These are phyloP conservation scores for Myrmophylax atrothorax DNA, from an alignment of 2,113 vertebrate genomes.

Conservation along the genomic window DNA sequence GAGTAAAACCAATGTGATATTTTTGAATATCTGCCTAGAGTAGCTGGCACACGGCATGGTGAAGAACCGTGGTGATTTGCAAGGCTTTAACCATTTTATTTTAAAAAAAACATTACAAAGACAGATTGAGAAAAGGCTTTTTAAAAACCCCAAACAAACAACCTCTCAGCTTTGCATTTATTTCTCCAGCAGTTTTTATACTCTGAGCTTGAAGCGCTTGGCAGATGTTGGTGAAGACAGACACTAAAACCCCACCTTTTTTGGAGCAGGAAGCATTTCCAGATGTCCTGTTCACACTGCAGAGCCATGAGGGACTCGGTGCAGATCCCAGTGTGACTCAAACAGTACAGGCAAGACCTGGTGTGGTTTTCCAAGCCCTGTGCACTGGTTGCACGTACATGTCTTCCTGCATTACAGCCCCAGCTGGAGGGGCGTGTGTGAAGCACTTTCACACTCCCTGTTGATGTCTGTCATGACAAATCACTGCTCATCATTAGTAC, in stretches of 20 bases:
- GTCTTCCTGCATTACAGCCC: not conserved
- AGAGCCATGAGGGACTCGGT: accelerated
- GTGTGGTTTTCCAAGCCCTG: not conserved
- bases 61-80: not conserved
- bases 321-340: not conserved
- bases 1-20: conserved; percentile 48
- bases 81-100: conserved; percentile 37
- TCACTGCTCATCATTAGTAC: not conserved
- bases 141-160: not conserved
- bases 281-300: accelerated
- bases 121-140: conserved; percentile 15
- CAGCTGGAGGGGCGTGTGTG: not conserved
- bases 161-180: conserved; percentile 6
- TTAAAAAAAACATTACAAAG: not conserved
- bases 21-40: conserved; percentile 56
- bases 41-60: conserved; percentile 11
- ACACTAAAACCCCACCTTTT: not conserved
- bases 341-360: not conserved
- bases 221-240: not conserved
- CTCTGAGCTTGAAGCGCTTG: not conserved
- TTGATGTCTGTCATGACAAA: not conserved
- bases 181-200: conserved; percentile 16
- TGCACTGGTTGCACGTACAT: not conserved
- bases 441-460: not conserved
- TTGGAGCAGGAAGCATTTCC: not conserved